A percentile compares a stretch with the other conserved stretches of the same genome.
Conservation (phyloP, 2,888 invertebrate genomes). For the Candidula unifasciata region DNA sequence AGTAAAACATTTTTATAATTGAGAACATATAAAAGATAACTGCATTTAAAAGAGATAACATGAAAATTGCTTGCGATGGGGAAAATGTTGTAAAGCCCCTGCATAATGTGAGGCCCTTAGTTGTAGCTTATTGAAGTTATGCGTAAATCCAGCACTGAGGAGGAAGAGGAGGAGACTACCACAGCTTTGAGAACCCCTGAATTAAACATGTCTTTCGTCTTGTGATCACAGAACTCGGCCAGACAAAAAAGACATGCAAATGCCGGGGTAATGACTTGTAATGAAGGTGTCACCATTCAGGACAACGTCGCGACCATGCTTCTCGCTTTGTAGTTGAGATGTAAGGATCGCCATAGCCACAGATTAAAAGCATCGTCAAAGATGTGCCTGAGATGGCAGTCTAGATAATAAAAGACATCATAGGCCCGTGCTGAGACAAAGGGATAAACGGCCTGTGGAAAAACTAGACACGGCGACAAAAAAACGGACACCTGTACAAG, state of each 20-base stretch:
- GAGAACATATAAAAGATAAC: too few species aligned
- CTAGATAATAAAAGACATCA: constrained; percentile 8
- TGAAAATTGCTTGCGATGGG: too few species aligned
- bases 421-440: background rate
- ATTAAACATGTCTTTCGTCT: background rate
- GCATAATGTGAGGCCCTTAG: too few species aligned
- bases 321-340: constrained; percentile 15
- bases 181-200: background rate
- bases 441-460: background rate
- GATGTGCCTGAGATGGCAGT: background rate
- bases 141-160: too few species aligned
- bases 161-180: too few species aligned
- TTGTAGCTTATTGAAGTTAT: too few species aligned
- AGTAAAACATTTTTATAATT: too few species aligned
- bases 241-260: constrained; percentile 36
- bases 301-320: background rate
- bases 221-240: background rate
- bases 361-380: background rate
- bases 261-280: background rate
- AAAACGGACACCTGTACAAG: constrained; percentile 16
- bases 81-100: too few species aligned
- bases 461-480: background rate
- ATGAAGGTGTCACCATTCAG: constrained; percentile 24
- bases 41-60: too few species aligned
- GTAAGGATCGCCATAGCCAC: background rate